Evolutionary conservation across 2,797 vertebrate genomes (phyloP), one percentile per base, ranked within the genome.

Genomic region (Eupleurogrammus muticus): DNA sequence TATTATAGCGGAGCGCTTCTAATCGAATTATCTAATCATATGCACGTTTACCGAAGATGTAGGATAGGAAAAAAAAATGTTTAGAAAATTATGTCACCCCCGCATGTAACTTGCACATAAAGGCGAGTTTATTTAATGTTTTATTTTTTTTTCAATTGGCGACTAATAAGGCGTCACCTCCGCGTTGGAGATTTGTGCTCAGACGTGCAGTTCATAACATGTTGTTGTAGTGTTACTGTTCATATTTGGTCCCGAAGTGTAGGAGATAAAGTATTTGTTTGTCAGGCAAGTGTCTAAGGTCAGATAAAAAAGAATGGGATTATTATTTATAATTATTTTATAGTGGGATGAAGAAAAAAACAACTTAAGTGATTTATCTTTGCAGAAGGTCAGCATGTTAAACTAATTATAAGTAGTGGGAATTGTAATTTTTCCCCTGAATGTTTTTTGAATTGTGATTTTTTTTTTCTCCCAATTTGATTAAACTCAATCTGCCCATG

Each of bases 11-110:
- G 0, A 21, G 9, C 38, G 19, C 42, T 8, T 38, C 1, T 13
- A 0, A 1, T 1, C 0, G 1, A 4, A n/a, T 21, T 4, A 3
- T 9, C 7, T 36, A 36, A 36, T 36, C 9, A 36, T 36, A 36
- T 20, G 2, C 8, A 1, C 16, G 3, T 13, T 46, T 5, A 17
- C 1, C 12, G 5, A 5, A 10, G 2, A 42, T 38, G 0, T 10
- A 35, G 0, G 9, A 3, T 28, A 28, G 28, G 6, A 28, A 28
- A 9, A 28, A 28, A 28, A 9, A 5, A 19, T 8, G 17, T 1
- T 0, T 34, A 1, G 0, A 9, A 1, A 40, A 1, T 20, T 1
- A 8, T 13, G 56, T 48, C 5, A 14, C n/a, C 7, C 3, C 0
- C 0, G n/a, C 40, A 20, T 11, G 2, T 2, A 9, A 12, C 5